Evolutionary conservation across 2,113 vertebrate genomes (phyloP).

Genomic region (Vireo altiloquus): DNA sequence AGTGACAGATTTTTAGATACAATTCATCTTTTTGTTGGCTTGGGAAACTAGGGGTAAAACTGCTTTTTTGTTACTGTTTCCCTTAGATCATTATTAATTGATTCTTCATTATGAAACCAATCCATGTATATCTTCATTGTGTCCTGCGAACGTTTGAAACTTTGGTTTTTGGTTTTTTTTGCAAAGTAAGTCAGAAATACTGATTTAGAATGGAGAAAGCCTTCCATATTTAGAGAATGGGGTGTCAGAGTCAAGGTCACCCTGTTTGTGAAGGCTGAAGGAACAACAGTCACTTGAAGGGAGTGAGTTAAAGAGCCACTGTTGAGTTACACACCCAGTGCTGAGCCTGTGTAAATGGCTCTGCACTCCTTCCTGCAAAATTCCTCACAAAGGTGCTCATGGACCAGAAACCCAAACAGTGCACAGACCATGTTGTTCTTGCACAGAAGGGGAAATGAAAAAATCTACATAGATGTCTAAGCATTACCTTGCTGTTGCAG

Average conservation of each 20-base stretch:
- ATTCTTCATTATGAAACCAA: conserved; percentile 26
- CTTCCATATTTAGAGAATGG: background rate
- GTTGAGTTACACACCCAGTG: background rate
- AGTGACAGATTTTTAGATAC: background rate
- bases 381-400: background rate
- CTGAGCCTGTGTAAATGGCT: background rate
- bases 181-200: conserved; percentile 19
- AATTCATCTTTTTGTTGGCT: background rate
- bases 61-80: conserved; percentile 5
- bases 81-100: conserved; percentile 42
- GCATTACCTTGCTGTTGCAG: background rate
- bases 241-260: conserved; percentile 4
- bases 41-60: background rate
- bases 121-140: conserved; percentile 15
- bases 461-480: background rate
- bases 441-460: background rate
- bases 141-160: background rate
- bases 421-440: background rate
- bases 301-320: background rate
- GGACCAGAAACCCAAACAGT: background rate
- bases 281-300: background rate
- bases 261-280: background rate
- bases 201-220: background rate
- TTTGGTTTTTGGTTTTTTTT: background rate
- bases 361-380: background rate